Evolutionary conservation across 2,888 invertebrate species (phyloP), one percentile per base, ranked within the genome.

Genomic region (Perithous albicinctus): DNA sequence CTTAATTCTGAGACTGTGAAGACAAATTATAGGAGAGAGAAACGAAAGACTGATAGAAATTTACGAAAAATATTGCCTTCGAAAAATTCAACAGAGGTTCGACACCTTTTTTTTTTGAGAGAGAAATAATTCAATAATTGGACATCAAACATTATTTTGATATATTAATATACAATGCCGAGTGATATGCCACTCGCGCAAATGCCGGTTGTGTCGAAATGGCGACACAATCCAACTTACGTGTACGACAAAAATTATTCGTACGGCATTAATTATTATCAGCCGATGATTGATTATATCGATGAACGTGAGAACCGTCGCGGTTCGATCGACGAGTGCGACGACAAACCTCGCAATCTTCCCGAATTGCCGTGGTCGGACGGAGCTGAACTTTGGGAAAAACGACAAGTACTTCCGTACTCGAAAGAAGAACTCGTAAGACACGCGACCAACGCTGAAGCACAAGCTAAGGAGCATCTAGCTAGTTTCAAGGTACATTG

Each of bases 211-310:
- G 91, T 90, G 59, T 85, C 89, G n/a, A 90, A 89, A 78, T 92
- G 93, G 93, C 90, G 87, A 8, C 92, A 90, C 78, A 78, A 86
- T 67, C 95, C 95, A 70, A 95, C 96, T 20, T 92, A 95, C 75
- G 95, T 96, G 78, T 97, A 97, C 93, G 96, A 96, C 90, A 95
- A 96, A 92, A 97, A 97, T 93, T 97, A 97, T 93, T 96, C 96
- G 86, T 96, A 96, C 92, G 97, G 96, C 69, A 96, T 97, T 89
- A 96, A 97, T 93, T 97, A 95, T 93, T 97, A 97, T 93, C 96
- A 97, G 92, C 97, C 97, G 64, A 97, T 97, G 97, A 95, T 97
- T 89, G 97, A 97, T 93, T 97, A 96, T 90, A 95, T 97, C 87
- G 95, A 96, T 90, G 95, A 94, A 56, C 96, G 96, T 93, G 94